Evolutionary conservation across 2,113 vertebrate species (phyloP).

Genomic region (Mobula birostris): DNA sequence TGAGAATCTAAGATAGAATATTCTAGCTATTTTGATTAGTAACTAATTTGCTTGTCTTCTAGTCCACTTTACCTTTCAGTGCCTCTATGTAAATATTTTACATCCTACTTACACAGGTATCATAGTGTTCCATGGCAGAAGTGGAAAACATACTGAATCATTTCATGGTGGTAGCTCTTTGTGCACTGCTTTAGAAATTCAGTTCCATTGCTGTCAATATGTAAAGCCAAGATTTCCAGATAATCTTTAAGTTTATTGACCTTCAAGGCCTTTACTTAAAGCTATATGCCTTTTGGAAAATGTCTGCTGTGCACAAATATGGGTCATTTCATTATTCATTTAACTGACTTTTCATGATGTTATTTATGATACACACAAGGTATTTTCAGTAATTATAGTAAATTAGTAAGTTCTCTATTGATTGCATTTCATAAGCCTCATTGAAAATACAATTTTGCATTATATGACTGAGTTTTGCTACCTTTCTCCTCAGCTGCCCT

Average conservation of each 20-base stretch:
- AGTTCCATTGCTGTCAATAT: too few relatives aligned
- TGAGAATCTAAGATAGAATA: background rate
- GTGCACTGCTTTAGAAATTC: too few relatives aligned
- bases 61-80: background rate
- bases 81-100: background rate
- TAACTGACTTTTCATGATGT: background rate
- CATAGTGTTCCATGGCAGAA: background rate
- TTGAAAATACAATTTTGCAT: background rate
- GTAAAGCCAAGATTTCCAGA: background rate
- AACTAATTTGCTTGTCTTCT: background rate
- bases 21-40: background rate
- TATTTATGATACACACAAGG: background rate
- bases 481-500: background rate
- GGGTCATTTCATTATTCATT: background rate
- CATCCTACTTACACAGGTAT: background rate
- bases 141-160: background rate
- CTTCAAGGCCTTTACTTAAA: constrained; percentile 10
- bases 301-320: background rate
- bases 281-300: background rate
- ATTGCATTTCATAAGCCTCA: background rate
- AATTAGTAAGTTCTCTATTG: background rate
- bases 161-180: background rate
- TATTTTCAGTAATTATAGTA: background rate
- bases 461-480: background rate
- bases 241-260: background rate